Evolutionary conservation across 2,888 invertebrate genomes (phyloP), one percentile per base, ranked within the genome.

Genomic region (Sinohyriopsis cumingii): DNA sequence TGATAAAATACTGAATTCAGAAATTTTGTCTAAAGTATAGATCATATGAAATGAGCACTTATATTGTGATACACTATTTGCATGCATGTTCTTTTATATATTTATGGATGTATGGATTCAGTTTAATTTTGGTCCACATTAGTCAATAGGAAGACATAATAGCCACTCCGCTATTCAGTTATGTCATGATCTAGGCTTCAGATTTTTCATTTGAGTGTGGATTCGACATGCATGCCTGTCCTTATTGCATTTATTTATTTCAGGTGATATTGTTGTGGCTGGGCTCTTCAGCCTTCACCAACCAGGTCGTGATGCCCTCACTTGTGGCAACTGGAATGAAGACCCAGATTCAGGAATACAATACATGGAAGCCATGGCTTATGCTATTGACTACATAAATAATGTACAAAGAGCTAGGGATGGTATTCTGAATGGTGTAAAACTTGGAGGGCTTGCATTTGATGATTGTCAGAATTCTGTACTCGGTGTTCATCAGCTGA

Each of bases 211-310:
- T 33, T 15, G 45, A 45, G 45, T 45, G 4, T 3, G 45, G 45
- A 12, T 45, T 45, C 45, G 12, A 45, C 12, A 45, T 45, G 45
- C 45, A 45, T 9, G 45, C 12, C 3, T 2, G 45, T 45, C 45
- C 45, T 45, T 45, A 12, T 45, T 45, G 45, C 45, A 45, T 45
- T 45, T 45, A 15, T 45, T 45, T 45, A 5, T 70, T 70, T 20
- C 69, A 77, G 77, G 87, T n/a, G 84, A 87, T 68, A 73, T 87
- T 12, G 71, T 87, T 59, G 73, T 87, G 59, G 82, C 78, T 63
- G 84, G 85, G 20, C 69, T 86, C 19, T 87, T 87, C 74, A 82
- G 85, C 53, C 71, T 88, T 9, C 88, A 87, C 68, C 54, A 71
- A 15, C 33, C 61, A 9, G 86, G 84, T 0, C 53, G 25, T 0